These are phyloP conservation scores for Centropus unirufus DNA, from an alignment of 2,113 vertebrate species.

Conservation along the genomic window DNA sequence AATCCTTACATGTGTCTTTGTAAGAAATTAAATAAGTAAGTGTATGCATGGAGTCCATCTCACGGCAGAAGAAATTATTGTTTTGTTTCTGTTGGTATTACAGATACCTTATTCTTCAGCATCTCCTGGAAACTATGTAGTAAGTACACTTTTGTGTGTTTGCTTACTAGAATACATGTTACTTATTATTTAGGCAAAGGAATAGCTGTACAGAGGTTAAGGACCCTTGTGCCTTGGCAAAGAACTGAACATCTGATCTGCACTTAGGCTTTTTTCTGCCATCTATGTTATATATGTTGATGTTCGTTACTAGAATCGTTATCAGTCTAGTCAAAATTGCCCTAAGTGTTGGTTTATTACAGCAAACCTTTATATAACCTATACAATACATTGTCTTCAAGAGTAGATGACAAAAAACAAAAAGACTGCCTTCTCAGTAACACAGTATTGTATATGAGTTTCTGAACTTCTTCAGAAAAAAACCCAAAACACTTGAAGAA, in stretches of 20 bases:
- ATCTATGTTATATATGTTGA: slow-evolving; percentile 62
- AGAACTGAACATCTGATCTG: slow-evolving; percentile 69
- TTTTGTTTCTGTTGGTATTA: slow-evolving; percentile 68
- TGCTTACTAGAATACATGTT: slow-evolving; percentile 59
- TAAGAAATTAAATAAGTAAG: neutral
- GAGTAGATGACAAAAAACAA: neutral
- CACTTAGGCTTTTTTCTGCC: slow-evolving; percentile 19
- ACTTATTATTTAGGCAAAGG: slow-evolving; percentile 47
- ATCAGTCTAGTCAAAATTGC: slow-evolving; percentile 66
- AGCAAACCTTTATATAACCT: slow-evolving; percentile 22
- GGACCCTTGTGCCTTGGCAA: slow-evolving; percentile 63
- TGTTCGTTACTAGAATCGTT: slow-evolving; percentile 56
- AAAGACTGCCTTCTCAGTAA: neutral
- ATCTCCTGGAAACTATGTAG: slow-evolving; percentile 97
- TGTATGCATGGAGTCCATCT: neutral
- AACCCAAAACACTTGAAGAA: neutral
- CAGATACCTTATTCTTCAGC: slow-evolving; percentile 97
- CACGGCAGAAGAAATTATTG: slow-evolving; percentile 11
- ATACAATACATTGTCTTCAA: neutral
- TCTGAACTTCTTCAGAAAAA: neutral
- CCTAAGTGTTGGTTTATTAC: slow-evolving; percentile 36
- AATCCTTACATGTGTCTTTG: neutral
- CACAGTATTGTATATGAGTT: neutral
- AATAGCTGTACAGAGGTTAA: slow-evolving; percentile 74
- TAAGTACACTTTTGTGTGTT: slow-evolving; percentile 78